Evolutionary conservation across 2,888 invertebrate species (phyloP).

Genomic region (Diplazon laetatorius): DNA sequence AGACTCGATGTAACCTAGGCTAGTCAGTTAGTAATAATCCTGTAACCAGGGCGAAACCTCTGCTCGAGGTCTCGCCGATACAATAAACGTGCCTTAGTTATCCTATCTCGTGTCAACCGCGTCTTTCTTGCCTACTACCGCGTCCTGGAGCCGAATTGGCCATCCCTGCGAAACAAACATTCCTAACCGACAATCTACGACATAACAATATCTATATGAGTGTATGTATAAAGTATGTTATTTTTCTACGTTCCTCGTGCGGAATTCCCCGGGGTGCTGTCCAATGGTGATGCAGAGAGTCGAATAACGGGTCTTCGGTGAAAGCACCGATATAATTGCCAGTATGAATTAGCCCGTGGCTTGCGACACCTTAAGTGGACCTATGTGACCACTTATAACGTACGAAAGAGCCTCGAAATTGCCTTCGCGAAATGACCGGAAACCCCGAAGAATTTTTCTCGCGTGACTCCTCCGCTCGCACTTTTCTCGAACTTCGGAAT

Average conservation of each 20-base stretch:
- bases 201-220: too few relatives aligned
- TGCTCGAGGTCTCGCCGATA: too few relatives aligned
- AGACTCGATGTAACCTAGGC: too few relatives aligned
- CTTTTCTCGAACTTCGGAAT: conserved; percentile 4
- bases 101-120: too few relatives aligned
- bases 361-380: conserved; percentile 38
- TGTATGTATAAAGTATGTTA: too few relatives aligned
- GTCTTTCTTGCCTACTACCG: too few relatives aligned
- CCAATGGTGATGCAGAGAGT: conserved; percentile 40
- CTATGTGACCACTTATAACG: conserved; percentile 49
- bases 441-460: neutral
- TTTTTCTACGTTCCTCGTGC: conserved; percentile 27
- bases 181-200: too few relatives aligned
- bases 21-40: too few relatives aligned
- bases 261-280: conserved; percentile 40
- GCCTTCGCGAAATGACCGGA: conserved; percentile 9
- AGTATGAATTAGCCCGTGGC: conserved; percentile 53
- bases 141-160: too few relatives aligned
- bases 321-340: conserved; percentile 55
- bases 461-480: conserved; percentile 43
- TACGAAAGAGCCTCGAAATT: conserved; percentile 35
- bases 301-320: neutral
- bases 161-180: too few relatives aligned
- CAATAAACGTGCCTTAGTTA: too few relatives aligned
- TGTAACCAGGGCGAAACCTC: too few relatives aligned